These are phyloP conservation scores for Amia ocellicauda DNA, from an alignment of 2,113 vertebrate genomes.

Conservation along the genomic window DNA sequence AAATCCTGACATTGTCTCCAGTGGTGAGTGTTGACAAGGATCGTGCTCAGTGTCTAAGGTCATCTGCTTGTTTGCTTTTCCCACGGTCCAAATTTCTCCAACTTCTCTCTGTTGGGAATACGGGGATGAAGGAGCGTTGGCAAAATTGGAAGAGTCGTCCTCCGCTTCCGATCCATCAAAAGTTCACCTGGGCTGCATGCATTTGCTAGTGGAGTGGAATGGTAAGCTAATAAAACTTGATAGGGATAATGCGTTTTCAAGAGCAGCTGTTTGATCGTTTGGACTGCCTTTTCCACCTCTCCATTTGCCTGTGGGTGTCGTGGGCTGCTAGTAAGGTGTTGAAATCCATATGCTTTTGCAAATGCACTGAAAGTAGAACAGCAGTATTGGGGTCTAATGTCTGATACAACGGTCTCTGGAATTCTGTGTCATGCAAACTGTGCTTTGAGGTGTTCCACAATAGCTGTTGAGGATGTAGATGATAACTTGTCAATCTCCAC, in stretches of 20 bases:
- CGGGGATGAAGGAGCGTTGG: no score
- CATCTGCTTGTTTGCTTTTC: background rate
- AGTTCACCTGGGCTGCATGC: background rate
- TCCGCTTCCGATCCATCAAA: background rate
- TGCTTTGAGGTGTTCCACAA: background rate
- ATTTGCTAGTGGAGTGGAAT: background rate
- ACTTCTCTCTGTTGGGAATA: background rate
- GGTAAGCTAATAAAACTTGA: background rate
- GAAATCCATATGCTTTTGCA: background rate
- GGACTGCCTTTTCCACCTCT: no score
- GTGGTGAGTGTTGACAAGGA: background rate
- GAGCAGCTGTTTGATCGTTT: background rate
- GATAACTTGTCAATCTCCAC: no score
- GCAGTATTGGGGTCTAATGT: background rate
- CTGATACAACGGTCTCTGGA: constrained; percentile 1
- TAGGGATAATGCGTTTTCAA: background rate
- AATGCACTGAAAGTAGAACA: background rate
- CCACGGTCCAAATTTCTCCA: background rate
- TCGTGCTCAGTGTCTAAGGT: background rate
- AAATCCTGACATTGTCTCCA: background rate
- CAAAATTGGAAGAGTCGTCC: no score
- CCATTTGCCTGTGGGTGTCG: no score
- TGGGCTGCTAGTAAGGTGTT: background rate
- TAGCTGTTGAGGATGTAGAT: background rate
- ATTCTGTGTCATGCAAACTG: background rate